Conservation (phyloP, 2,888 invertebrate genomes). For the Sinhomidia bicolor region DNA sequence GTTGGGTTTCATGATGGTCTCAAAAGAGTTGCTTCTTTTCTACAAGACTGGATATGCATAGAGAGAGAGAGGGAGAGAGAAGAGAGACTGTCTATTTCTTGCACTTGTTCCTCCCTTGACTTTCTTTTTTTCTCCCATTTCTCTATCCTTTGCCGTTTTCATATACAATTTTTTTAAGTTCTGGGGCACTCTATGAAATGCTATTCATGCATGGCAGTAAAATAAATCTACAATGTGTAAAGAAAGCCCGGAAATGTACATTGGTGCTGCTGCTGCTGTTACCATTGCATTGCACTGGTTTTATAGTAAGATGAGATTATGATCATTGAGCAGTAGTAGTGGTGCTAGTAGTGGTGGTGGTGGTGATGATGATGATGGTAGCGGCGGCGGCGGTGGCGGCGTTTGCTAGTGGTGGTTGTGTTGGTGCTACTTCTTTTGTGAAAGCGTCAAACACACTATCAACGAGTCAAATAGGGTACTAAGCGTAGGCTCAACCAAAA, state of each 20-base stretch:
- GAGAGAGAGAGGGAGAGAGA: no score
- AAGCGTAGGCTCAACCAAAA: slow-evolving; percentile 57
- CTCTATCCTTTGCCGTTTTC: slow-evolving; percentile 14
- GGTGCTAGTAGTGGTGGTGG: slow-evolving; percentile 3
- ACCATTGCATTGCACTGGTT: slow-evolving; percentile 42
- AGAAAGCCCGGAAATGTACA: slow-evolving; percentile 40
- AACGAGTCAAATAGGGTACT: slow-evolving; percentile 62
- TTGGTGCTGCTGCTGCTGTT: no score
- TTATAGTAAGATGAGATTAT: slow-evolving; percentile 56
- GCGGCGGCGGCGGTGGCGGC: not conserved
- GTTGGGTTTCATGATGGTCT: not conserved
- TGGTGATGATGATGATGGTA: not conserved
- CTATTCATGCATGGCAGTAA: slow-evolving; percentile 50
- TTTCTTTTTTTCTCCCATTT: not conserved
- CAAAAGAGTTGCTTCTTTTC: slow-evolving; percentile 2
- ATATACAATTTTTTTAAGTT: slow-evolving; percentile 39
- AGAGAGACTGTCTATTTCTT: no score
- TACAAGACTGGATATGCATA: not conserved
- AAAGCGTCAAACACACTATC: slow-evolving; percentile 71
- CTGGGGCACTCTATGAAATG: slow-evolving; percentile 45
- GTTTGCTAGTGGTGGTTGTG: not conserved
- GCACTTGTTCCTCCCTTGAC: slow-evolving; percentile 18
- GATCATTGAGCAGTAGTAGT: slow-evolving; percentile 48
- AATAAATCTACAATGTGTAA: slow-evolving; percentile 50
- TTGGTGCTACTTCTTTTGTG: slow-evolving; percentile 41